These are phyloP conservation scores for Stichopus horrens DNA, from an alignment of 53 echinoderm and acorn worm genomes.

Conservation along the genomic window DNA sequence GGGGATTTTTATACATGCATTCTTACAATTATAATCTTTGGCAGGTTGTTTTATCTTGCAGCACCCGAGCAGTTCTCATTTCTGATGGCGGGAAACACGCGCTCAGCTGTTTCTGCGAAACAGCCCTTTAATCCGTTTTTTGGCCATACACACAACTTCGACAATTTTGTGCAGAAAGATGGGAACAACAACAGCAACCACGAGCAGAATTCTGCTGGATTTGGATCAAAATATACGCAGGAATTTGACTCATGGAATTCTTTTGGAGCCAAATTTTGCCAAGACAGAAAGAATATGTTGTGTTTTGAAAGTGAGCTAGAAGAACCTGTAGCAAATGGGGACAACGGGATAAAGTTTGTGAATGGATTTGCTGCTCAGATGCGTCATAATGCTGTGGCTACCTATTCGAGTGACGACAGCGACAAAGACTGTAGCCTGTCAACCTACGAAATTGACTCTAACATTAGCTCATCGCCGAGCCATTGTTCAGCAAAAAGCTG, in stretches of 20 bases:
- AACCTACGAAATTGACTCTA: slow-evolving; percentile 69
- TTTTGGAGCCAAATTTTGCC: slow-evolving; percentile 11
- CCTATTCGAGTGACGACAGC: slow-evolving; percentile 50
- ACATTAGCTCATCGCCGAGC: slow-evolving; percentile 33
- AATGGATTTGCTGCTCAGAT: slow-evolving; percentile 50
- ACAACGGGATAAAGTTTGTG: slow-evolving; percentile 28
- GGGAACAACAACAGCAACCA: not conserved
- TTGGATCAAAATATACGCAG: slow-evolving; percentile 40
- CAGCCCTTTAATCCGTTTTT: slow-evolving; percentile 26
- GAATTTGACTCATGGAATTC: slow-evolving; percentile 38
- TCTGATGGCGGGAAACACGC: slow-evolving; percentile 34
- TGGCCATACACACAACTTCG: not conserved
- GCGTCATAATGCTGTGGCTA: slow-evolving; percentile 34
- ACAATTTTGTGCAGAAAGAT: not conserved
- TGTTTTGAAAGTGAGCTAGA: slow-evolving; percentile 8
- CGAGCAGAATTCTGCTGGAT: slow-evolving; percentile 12
- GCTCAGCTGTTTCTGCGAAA: slow-evolving; percentile 34
- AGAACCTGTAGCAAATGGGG: slow-evolving; percentile 38
- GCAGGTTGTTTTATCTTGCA: not conserved
- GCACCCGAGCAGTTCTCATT: not conserved
- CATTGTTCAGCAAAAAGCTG: slow-evolving; percentile 28
- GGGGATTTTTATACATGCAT: too few relatives aligned
- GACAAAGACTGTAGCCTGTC: slow-evolving; percentile 51
- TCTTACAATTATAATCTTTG: too few relatives aligned
- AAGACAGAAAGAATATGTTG: slow-evolving; percentile 12